A percentile compares a stretch with the other conserved stretches of the same genome.
Conservation (phyloP, 2,113 vertebrate species). For the Tetrao urogallus region DNA sequence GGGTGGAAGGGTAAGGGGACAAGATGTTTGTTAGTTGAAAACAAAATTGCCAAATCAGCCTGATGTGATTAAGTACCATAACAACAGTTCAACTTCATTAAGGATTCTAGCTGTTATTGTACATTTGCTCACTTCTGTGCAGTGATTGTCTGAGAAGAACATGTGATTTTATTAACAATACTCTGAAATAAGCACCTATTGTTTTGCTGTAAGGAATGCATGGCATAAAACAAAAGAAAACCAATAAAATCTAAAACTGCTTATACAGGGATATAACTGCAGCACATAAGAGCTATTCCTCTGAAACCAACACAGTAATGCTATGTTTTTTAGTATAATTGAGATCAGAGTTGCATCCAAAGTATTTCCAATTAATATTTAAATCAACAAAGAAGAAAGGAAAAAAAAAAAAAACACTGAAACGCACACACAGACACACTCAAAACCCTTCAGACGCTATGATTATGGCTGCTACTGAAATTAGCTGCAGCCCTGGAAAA, state of each 20-base stretch:
- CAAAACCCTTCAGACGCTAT: neutral
- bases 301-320: neutral
- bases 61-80: neutral
- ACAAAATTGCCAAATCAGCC: conserved; percentile 36
- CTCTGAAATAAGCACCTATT: neutral
- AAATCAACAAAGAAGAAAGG: neutral
- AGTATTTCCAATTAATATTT: neutral
- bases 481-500: neutral
- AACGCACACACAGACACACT: neutral
- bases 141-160: neutral
- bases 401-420: neutral
- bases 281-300: neutral
- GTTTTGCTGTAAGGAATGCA: neutral
- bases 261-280: neutral
- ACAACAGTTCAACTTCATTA: neutral
- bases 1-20: fast-evolving
- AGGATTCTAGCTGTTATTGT: neutral
- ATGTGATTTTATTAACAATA: neutral
- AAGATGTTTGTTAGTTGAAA: neutral
- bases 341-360: neutral
- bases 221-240: neutral
- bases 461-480: neutral
- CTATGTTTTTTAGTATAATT: neutral
- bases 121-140: neutral
- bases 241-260: neutral